Percentiles rank a stretch among this genome's conserved stretches.
Evolutionary conservation across 2,888 invertebrate species (phyloP).

Genomic region (Helicoverpa assulta): DNA sequence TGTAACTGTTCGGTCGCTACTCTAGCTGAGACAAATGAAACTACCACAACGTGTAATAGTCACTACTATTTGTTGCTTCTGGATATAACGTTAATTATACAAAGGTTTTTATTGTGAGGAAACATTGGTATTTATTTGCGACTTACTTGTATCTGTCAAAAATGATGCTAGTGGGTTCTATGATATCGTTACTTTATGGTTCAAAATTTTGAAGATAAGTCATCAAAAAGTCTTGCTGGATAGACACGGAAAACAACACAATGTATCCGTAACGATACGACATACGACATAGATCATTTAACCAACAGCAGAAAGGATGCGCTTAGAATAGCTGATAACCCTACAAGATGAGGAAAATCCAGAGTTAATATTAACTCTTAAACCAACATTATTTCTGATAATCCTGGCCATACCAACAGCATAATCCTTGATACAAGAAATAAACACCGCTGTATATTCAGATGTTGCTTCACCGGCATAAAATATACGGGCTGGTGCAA

Average conservation of each 20-base stretch:
- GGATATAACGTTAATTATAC: conserved; percentile 3
- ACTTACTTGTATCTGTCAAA: too few species aligned
- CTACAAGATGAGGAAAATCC: conserved; percentile 10
- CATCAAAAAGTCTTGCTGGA: too few species aligned
- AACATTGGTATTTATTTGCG: neutral
- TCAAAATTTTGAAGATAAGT: too few species aligned
- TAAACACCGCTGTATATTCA: conserved; percentile 59
- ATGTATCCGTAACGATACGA: too few species aligned
- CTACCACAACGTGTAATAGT: conserved; percentile 62
- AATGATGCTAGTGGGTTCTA: too few species aligned
- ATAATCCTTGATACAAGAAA: conserved; percentile 29
- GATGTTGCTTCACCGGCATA: conserved; percentile 60
- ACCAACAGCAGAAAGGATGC: neutral
- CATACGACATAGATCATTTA: neutral
- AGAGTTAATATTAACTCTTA: conserved; percentile 2
- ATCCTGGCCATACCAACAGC: conserved; percentile 28
- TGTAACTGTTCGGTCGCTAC: conserved; percentile 64
- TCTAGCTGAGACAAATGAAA: conserved; percentile 63
- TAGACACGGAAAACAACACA: too few species aligned
- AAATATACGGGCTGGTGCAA: conserved; percentile 67
- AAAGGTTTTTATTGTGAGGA: too few species aligned
- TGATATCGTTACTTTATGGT: too few species aligned
- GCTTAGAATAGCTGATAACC: neutral
- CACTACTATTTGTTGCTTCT: conserved; percentile 53
- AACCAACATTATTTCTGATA: conserved; percentile 25